Evolutionary conservation across 2,888 invertebrate genomes (phyloP).

Genomic region (Apamea monoglypha): DNA sequence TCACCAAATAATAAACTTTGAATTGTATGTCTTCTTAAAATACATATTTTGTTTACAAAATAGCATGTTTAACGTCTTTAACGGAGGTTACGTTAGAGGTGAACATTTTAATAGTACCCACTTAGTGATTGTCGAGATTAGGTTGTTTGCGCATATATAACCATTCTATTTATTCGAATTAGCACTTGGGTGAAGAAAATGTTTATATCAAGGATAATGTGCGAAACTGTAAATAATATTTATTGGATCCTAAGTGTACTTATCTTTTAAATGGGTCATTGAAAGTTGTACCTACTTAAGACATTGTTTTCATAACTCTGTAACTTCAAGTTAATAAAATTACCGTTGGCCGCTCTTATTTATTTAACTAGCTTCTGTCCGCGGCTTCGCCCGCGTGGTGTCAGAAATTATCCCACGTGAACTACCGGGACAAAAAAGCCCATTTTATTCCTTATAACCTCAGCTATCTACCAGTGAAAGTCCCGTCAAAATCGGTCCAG

Average conservation of each 20-base stretch:
- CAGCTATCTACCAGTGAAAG: too few species aligned
- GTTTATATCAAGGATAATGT: constrained; percentile 56
- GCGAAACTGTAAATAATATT: constrained; percentile 48
- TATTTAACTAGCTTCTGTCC: background rate
- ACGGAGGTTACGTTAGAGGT: constrained; percentile 56
- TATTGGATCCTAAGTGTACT: constrained; percentile 27
- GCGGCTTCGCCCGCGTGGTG: too few species aligned
- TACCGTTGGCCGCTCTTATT: too few species aligned
- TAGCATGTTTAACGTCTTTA: constrained; percentile 26
- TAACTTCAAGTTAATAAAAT: constrained; percentile 7
- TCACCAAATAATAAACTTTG: background rate
- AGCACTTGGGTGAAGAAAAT: constrained; percentile 50
- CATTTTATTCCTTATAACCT: too few species aligned
- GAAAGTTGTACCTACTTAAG: too few species aligned
- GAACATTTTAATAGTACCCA: constrained; percentile 45
- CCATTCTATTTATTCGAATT: constrained; percentile 46
- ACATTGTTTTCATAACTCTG: background rate
- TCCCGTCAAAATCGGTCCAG: too few species aligned
- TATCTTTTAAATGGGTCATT: constrained; percentile 30
- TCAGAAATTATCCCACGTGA: too few species aligned
- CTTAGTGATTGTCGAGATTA: constrained; percentile 59
- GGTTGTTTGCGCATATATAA: constrained; percentile 56
- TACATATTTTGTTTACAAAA: constrained; percentile 18
- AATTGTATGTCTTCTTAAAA: constrained; percentile 2
- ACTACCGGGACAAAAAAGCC: too few species aligned